Base-by-base conservation (phyloP, 1,140 invertebrate species). In the Tetragonula clypearis region DNA sequence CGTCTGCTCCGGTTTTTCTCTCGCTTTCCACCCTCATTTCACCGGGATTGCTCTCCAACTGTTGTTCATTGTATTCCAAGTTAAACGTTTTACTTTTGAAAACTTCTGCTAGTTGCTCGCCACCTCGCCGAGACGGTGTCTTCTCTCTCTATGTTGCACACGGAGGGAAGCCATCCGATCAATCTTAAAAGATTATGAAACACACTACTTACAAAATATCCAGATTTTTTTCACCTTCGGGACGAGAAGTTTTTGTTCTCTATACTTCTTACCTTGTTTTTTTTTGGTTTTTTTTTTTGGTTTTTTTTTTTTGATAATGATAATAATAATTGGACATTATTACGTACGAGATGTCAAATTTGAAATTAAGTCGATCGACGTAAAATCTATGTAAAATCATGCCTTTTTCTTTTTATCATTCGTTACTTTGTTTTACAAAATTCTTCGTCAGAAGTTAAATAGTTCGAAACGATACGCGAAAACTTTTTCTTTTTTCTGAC, bases 101-200 rank as follows among this genome's bases (percentile, higher is more conserved):
- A 79, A 84, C 60, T 85, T 82, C 35, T 41, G 41, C 2, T 60
- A 76, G 35, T 82, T 60, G 19, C 62, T 82, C 72, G 72, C 62
- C 35, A 55, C 71, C 62, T 49, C 12, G 49, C 49, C 35, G 35
- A 30, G 35, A 14, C 35, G 56, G 26, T 53, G 56, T 19, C 4
- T 30, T 19, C 4, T 2, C 8, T 19, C 4, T 2, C 8, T 68
- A 19, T 26, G 26, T 6, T 56, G 19, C 26, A 26, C 4, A 21
- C 15, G 19, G 19, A 9, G 49, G 21, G 11, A 69, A 19, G 11
- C 21, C 19, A 35, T 55, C 60, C 15, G 53, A 30, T 21, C 9
- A 53, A 53, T 30, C 41, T 56, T 65, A 60, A 58, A 41, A 6
- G 55, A 83, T 83, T 78, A 56, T 83, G 53, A 17, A 49, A 69